These are phyloP conservation scores for Eledona agricola DNA, from an alignment of 2,888 invertebrate species.

Conservation along the genomic window DNA sequence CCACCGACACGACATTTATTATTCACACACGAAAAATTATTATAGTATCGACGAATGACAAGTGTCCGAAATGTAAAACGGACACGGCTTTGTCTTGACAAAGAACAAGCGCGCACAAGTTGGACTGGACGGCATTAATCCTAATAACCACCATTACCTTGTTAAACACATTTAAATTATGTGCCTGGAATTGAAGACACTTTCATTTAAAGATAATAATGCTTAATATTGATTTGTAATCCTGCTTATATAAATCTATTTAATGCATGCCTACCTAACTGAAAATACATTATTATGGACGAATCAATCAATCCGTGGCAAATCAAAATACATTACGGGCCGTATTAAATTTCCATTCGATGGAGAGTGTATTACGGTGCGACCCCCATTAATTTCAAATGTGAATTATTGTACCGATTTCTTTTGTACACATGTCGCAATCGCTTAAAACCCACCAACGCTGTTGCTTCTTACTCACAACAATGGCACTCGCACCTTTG, in stretches of 20 bases:
- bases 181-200: constrained; percentile 27
- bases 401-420: constrained; percentile 18
- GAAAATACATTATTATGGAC: constrained; percentile 38
- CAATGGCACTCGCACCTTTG: no score
- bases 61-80: constrained; percentile 2
- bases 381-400: constrained; percentile 19
- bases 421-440: no score
- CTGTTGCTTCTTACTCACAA: no score
- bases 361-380: constrained; percentile 17
- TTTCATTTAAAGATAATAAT: constrained; percentile 36
- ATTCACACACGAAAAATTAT: no score
- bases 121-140: constrained; percentile 24
- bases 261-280: constrained; percentile 32
- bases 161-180: constrained; percentile 31
- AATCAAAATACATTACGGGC: constrained; percentile 39
- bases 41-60: no score
- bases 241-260: constrained; percentile 39
- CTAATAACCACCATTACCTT: constrained; percentile 29
- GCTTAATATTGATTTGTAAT: constrained; percentile 40
- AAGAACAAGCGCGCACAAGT: constrained; percentile 9
- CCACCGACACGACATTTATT: constrained; percentile 16
- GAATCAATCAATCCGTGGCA: constrained; percentile 38
- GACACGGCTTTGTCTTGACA: constrained; percentile 8
- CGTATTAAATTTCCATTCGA: constrained; percentile 38
- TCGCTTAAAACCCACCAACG: no score